A percentile compares a stretch with the other conserved stretches of the same genome.
These are phyloP conservation scores for Nephila pilipes DNA, from an alignment of 1,140 invertebrate genomes.

Conservation along the genomic window DNA sequence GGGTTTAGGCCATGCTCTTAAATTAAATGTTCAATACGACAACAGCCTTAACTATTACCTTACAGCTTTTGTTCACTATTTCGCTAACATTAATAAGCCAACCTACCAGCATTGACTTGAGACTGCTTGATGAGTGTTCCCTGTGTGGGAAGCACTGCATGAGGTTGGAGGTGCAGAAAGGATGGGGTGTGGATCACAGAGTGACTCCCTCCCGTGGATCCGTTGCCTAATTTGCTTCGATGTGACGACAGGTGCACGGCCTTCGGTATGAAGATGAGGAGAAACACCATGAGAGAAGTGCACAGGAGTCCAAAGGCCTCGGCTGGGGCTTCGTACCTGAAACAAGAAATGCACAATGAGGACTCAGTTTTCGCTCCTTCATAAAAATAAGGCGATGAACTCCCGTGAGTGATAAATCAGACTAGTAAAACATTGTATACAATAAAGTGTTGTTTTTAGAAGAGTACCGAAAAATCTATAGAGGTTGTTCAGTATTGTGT, in stretches of 20 bases:
- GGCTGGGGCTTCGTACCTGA: slow-evolving; percentile 62
- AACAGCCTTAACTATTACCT: too few species aligned
- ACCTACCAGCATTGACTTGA: slow-evolving; percentile 44
- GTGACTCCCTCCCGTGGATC: slow-evolving; percentile 84
- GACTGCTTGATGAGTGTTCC: slow-evolving; percentile 68
- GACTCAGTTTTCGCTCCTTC: too few species aligned
- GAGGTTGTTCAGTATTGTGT: too few species aligned
- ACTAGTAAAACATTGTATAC: too few species aligned
- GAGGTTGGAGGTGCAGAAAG: slow-evolving; percentile 94
- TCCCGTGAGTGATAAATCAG: too few species aligned
- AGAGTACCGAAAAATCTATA: too few species aligned
- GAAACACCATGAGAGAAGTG: slow-evolving; percentile 90
- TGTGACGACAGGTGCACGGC: slow-evolving; percentile 92
- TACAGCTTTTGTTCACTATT: too few species aligned
- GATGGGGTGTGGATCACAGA: slow-evolving; percentile 89
- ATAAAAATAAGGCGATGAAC: too few species aligned
- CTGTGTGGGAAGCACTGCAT: slow-evolving; percentile 56
- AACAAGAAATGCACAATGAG: not conserved
- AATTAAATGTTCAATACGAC: too few species aligned
- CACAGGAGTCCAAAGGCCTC: slow-evolving; percentile 90
- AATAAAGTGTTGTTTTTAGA: too few species aligned
- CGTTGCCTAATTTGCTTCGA: slow-evolving; percentile 88
- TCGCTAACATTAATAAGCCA: not conserved
- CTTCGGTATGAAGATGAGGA: slow-evolving; percentile 92
- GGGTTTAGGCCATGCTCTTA: too few species aligned